Base-by-base conservation (phyloP, 2,113 vertebrate genomes). In the Vireo altiloquus region DNA sequence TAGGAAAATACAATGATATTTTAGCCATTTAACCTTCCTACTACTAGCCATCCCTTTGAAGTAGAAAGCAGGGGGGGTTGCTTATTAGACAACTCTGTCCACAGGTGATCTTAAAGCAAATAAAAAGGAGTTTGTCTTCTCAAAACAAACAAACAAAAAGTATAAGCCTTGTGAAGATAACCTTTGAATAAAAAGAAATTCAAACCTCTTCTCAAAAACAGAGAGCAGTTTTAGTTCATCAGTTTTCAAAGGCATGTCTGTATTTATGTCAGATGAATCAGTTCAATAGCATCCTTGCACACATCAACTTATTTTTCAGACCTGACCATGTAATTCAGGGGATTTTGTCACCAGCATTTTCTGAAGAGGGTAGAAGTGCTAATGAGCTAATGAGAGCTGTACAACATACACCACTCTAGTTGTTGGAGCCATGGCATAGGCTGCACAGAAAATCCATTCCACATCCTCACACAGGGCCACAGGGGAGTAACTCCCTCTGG, bases 391-490 rank as follows among this genome's bases (percentile, higher is more conserved):
- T 4, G 12, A 39, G 2, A 2, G 16, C 56, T 7, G 1, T 19
- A 40, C 16, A 59, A 19, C 3, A 9, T 4, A 3, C 2, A 18
- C 1, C 1, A 3, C 13, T 20, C 9, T 12, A 6, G 18, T 37
- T 46, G 25, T 1, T 1, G 4, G 31, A 64, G 23, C 12, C 15
- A 9, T 19, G 7, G 22, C 39, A 74, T 21, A 71, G 16, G 28
- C 28, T 20, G 8, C 7, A 13, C 18, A n/a, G 31, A 6, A 37
- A 61, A 57, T 30, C 75, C 13, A 35, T 33, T 30, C 30, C 13
- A 5, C 0, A 1, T 30, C 7, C 30, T 56, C 2, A 2, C 15
- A 10, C 2, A 27, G 27, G 18, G 37, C 3, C 30, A 18, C 13
- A 53, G 21, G 15, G 46, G 7, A 63, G 5, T 3, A 37, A 16